phyloP scores from a whole-genome alignment of 2,888 invertebrate genomes.

The Lasioglossum pauxillum region DNA sequence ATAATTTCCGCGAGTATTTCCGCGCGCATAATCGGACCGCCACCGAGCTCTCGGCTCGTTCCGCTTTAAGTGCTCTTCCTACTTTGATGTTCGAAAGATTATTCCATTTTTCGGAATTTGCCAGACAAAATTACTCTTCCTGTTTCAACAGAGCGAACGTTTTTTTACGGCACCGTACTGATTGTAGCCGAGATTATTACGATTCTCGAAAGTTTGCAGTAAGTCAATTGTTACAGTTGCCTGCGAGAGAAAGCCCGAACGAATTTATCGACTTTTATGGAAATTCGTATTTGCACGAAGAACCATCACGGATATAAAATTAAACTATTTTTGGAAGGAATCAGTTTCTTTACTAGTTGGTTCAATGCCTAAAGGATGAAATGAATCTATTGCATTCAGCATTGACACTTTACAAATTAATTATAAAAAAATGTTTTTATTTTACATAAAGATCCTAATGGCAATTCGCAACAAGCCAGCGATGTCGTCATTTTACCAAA shows the following conservation, averaged over 20 bases:
- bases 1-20: constrained; percentile 51
- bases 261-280: neutral
- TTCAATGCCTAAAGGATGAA: no score
- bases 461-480: no score
- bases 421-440: no score
- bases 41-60: constrained; percentile 27
- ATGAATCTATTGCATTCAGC: no score
- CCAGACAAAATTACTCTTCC: neutral
- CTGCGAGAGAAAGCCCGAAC: neutral
- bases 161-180: neutral
- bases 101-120: neutral
- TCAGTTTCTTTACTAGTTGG: no score
- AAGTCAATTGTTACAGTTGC: neutral
- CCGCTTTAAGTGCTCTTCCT: constrained; percentile 28
- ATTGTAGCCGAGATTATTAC: neutral
- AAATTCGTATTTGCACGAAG: neutral
- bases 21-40: constrained; percentile 31
- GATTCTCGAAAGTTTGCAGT: neutral
- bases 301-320: neutral
- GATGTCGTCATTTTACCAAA: no score
- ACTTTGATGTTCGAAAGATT: neutral
- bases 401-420: no score
- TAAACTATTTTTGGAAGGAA: no score
- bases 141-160: neutral
- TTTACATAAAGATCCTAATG: no score